Percentiles rank a stretch among this genome's conserved stretches.
These are phyloP conservation scores for Tamandua tetradactyla DNA, from an alignment of 2,797 vertebrate species.

Conservation along the genomic window DNA sequence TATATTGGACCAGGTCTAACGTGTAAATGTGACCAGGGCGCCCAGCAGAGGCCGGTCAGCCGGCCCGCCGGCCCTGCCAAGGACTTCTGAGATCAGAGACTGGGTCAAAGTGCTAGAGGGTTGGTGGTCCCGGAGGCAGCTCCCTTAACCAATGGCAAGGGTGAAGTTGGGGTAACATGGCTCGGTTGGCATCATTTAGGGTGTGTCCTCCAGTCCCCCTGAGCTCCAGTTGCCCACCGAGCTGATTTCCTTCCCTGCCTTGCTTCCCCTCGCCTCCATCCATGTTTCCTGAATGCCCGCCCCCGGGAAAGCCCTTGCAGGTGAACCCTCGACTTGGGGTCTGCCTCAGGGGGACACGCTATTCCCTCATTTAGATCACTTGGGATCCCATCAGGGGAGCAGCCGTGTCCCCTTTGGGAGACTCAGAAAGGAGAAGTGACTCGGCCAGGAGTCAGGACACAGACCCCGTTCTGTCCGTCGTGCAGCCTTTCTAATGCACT, in stretches of 20 bases:
- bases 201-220: background rate
- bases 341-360: too few species aligned
- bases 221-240: background rate
- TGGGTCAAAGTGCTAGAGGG: background rate
- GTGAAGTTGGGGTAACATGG: background rate
- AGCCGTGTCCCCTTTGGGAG: background rate
- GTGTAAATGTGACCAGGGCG: background rate
- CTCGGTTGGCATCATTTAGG: background rate
- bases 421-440: background rate
- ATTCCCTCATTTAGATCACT: accelerated
- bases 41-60: background rate
- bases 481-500: background rate
- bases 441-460: background rate
- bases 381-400: background rate
- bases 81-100: background rate
- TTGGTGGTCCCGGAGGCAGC: background rate
- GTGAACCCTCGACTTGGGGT: background rate
- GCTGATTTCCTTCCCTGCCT: background rate
- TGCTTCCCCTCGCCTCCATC: background rate
- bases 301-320: background rate
- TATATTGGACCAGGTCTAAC: background rate
- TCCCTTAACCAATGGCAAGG: background rate
- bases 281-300: background rate
- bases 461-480: background rate
- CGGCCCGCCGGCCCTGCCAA: background rate